These are phyloP conservation scores for Nomada lathburiana DNA, from an alignment of 2,888 invertebrate genomes.

Conservation along the genomic window DNA sequence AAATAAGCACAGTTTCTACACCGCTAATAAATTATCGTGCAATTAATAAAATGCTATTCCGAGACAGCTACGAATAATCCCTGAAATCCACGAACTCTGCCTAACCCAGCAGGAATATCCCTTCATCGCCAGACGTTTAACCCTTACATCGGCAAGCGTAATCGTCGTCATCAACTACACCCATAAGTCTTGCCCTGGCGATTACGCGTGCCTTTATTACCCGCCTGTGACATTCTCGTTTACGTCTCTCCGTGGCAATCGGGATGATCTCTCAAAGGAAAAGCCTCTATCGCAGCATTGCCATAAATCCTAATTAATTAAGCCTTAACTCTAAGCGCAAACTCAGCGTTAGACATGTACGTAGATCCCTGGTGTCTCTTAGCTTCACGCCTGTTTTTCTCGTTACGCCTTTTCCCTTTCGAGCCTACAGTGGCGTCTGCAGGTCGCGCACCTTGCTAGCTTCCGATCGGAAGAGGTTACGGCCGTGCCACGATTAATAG, in stretches of 20 bases:
- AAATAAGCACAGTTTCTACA: no score
- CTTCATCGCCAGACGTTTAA: not conserved
- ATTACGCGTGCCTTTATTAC: conserved; percentile 17
- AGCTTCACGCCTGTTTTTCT: conserved; percentile 2
- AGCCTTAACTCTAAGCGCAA: not conserved
- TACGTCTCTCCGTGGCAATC: conserved; percentile 29
- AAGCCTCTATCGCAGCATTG: conserved; percentile 43
- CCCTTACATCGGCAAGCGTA: not conserved
- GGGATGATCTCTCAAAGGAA: conserved; percentile 37
- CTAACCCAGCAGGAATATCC: no score
- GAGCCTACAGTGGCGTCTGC: conserved; percentile 5
- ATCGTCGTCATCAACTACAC: not conserved
- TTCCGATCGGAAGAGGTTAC: conserved; percentile 67
- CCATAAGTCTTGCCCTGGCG: conserved; percentile 23
- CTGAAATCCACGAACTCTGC: no score
- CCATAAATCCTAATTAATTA: conserved; percentile 54
- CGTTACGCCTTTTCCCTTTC: conserved; percentile 24
- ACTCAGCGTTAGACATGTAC: not conserved
- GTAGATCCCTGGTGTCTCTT: not conserved
- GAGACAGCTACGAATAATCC: no score
- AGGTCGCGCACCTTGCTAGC: conserved; percentile 43
- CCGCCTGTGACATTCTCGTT: conserved; percentile 22
- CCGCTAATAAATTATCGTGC: no score
- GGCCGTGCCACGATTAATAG: conserved; percentile 72
- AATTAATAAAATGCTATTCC: no score